Conservation (phyloP, 2,888 invertebrate genomes). For the Stenodema calcarata region DNA sequence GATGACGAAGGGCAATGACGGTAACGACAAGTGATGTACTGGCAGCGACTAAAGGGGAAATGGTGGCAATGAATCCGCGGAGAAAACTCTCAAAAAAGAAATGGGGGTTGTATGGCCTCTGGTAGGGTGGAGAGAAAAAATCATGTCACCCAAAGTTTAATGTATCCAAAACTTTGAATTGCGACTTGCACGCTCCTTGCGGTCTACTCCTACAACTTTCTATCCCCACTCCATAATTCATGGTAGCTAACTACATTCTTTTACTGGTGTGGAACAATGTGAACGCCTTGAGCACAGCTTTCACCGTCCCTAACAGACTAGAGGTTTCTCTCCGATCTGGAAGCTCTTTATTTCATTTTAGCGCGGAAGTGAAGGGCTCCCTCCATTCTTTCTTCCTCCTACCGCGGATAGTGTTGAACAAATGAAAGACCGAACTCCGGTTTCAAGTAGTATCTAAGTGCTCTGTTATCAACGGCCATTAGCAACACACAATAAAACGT, state of each 20-base stretch:
- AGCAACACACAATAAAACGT: slow-evolving; percentile 42
- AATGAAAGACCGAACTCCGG: slow-evolving; percentile 16
- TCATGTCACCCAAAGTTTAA: neutral
- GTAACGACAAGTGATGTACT: neutral
- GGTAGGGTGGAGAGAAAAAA: neutral
- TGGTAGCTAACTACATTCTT: neutral
- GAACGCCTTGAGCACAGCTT: neutral
- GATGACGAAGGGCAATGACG: neutral
- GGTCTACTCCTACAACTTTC: neutral
- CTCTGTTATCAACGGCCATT: slow-evolving; percentile 45
- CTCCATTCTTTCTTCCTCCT: neutral
- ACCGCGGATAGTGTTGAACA: neutral
- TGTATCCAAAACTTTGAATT: slow-evolving; percentile 17
- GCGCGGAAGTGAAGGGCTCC: neutral
- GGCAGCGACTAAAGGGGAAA: neutral
- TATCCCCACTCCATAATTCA: neutral
- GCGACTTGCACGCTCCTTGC: neutral
- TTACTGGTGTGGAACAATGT: neutral
- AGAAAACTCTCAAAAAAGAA: too few relatives aligned
- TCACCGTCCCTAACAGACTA: neutral
- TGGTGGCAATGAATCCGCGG: slow-evolving; percentile 5
- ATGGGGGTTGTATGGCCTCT: neutral
- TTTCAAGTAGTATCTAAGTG: slow-evolving; percentile 36
- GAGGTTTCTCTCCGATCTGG: slow-evolving; percentile 5
- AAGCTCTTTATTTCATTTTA: slow-evolving; percentile 31